Evolutionary conservation across 1,140 invertebrate genomes (phyloP), one percentile per base, ranked within the genome.

Genomic region (Diuraphis noxia): DNA sequence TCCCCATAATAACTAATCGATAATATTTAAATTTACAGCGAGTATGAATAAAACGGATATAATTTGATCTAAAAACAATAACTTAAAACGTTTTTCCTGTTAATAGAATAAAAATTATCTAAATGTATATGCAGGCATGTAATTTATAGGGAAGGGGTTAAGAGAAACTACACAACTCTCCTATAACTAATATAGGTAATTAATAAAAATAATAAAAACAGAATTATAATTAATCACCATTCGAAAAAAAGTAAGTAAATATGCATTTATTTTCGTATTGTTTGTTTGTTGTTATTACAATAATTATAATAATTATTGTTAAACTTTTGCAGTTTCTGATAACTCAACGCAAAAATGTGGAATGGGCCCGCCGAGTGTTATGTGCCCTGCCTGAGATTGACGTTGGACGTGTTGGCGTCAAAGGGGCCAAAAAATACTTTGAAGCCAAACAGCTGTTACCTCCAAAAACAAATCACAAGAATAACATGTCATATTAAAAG

Each of bases 291-390:
- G 0, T 23, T 82, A 30, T 82, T 40, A 30, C 17, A 36, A 9
- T 77, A 2, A 34, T 13, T 30, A 40, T 30, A 13, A 82, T 40
- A 40, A 17, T 40, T 40, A 41, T 40, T 10, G 41, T 40, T 13
- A 1, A 3, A 10, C 7, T 82, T 52, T 63, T 8, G 19, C 63
- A 91, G 89, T 91, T 82, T 49, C n/a, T 91, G 34, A 52, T 91
- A 40, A 91, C 89, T 2, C 89, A 91, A 19, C 63, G 89, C 9
- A 91, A 91, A 81, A 91, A 91, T 13, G 89, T 46, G n/a, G 89
- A 91, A 49, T 91, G 89, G 89, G 89, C 89, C n/a, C 89, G 89
- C 7, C 89, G 72, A 49, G 41, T 91, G 8, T 82, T 91, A 10
- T 82, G 89, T 23, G 72, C 89, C 9, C 7, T 91, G 43, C 89